A percentile compares a stretch with the other conserved stretches of the same genome.
Conservation (phyloP, 2,113 vertebrate species). For the Tricholaema leucomelas region DNA sequence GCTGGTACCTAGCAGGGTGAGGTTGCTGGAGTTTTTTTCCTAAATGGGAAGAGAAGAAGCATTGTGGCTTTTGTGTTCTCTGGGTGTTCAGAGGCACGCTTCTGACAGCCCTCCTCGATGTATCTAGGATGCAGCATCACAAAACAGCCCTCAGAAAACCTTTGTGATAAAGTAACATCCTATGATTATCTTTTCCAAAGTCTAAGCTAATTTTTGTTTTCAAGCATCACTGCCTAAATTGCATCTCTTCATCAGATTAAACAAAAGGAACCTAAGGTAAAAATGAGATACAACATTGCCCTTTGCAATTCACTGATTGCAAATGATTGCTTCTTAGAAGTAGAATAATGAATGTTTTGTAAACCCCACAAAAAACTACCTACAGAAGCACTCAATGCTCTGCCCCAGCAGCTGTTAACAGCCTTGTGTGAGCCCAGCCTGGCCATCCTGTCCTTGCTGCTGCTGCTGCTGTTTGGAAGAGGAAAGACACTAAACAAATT, state of each 20-base stretch:
- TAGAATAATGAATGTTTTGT: not conserved
- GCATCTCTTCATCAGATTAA: not conserved
- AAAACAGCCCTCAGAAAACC: not conserved
- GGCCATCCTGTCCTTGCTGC: not conserved
- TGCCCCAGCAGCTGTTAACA: not conserved
- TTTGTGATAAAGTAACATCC: not conserved
- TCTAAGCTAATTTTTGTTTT: not conserved
- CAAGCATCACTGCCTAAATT: not conserved
- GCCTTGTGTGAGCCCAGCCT: not conserved
- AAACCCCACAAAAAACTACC: not conserved
- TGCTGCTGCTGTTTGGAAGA: not conserved
- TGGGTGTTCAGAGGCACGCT: not conserved
- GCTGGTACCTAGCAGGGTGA: not conserved
- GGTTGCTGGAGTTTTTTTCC: not conserved
- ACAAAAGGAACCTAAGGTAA: not conserved
- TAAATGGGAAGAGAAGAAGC: not conserved
- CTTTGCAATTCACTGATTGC: not conserved
- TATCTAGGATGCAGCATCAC: fast-evolving
- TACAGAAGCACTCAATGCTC: not conserved
- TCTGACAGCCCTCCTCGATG: not conserved
- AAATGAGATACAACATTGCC: not conserved
- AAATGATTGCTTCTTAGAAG: not conserved
- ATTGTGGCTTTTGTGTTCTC: not conserved
- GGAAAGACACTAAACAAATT: not conserved
- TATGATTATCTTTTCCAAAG: not conserved